A percentile compares a stretch with the other conserved stretches of the same genome.
These are phyloP conservation scores for Calameuta filiformis DNA, from an alignment of 2,888 invertebrate genomes.

Conservation along the genomic window DNA sequence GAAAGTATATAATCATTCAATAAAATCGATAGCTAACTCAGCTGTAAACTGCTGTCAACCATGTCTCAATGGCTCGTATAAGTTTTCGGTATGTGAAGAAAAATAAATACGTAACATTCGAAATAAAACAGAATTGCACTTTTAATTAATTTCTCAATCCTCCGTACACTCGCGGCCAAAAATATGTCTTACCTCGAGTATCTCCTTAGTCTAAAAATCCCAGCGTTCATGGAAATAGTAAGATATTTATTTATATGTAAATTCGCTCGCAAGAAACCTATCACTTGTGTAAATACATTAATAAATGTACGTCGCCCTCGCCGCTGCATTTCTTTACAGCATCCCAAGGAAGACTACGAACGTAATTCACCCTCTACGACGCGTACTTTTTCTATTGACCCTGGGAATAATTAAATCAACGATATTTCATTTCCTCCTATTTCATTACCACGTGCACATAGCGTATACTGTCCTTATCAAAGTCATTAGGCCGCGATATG, in stretches of 20 bases:
- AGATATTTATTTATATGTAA: conserved; percentile 10
- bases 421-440: not conserved
- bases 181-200: conserved; percentile 15
- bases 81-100: conserved; percentile 7
- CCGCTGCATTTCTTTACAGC: not conserved
- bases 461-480: not conserved
- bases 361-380: not conserved
- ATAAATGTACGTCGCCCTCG: not conserved
- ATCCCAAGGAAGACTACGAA: not conserved
- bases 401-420: not conserved
- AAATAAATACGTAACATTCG: conserved; percentile 2
- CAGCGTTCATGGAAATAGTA: not conserved
- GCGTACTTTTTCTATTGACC: not conserved
- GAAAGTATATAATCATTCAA: not conserved
- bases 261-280: conserved; percentile 28
- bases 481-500: not conserved
- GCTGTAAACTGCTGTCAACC: conserved; percentile 19
- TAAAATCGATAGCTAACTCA: not conserved
- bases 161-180: conserved; percentile 32
- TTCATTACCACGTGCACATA: not conserved
- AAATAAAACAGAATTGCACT: conserved; percentile 40
- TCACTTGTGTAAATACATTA: conserved; percentile 34
- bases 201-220: not conserved
- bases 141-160: conserved; percentile 30
- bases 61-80: conserved; percentile 24